Evolutionary conservation across 2,797 vertebrate genomes (phyloP), one percentile per base, ranked within the genome.

Genomic region (Anniella stebbinsi): DNA sequence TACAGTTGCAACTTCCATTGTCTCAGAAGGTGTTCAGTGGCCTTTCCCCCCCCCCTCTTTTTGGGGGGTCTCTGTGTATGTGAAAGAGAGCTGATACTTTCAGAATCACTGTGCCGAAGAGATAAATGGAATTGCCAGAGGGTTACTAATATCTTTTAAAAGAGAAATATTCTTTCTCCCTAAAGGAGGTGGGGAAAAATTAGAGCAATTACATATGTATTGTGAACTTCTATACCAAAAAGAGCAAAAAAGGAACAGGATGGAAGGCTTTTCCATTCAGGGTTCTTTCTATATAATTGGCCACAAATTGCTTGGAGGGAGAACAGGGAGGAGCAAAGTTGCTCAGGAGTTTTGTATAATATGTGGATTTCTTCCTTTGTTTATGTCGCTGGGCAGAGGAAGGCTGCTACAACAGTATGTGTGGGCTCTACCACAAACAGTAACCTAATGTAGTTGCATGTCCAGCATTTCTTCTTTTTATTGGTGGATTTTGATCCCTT

Each of bases 81-180:
- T 70, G 85, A 67, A 87, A 90, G 91, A 0, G 90, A 66, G 0
- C 85, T 93, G 86, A 69, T 90, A 45, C 91, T 72, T 90, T 92
- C 88, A 90, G 86, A 95, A 92, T 91, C 89, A 66, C 90, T 91
- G 92, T 86, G 88, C 95, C 88, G 91, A 92, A 90, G 89, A 96
- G 95, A 96, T 95, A 95, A 97, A 96, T 96, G 93, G 91, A 95
- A 95, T 96, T 95, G 95, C 96, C 95, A 96, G 96, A 95, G 95
- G 96, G 95, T 95, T 95, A 94, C 94, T 96, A 96, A 96, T 96
- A 94, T 90, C 92, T 92, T 96, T 95, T 95, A 93, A 94, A 95
- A 94, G 94, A 96, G 93, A 96, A 95, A 94, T 94, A 94, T 13
- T 94, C 93, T 91, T 77, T 94, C 91, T 96, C 94, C 95, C 95